Evolutionary conservation across 2,113 vertebrate species (phyloP), one percentile per base, ranked within the genome.

Genomic region (Lampris incognitus): DNA sequence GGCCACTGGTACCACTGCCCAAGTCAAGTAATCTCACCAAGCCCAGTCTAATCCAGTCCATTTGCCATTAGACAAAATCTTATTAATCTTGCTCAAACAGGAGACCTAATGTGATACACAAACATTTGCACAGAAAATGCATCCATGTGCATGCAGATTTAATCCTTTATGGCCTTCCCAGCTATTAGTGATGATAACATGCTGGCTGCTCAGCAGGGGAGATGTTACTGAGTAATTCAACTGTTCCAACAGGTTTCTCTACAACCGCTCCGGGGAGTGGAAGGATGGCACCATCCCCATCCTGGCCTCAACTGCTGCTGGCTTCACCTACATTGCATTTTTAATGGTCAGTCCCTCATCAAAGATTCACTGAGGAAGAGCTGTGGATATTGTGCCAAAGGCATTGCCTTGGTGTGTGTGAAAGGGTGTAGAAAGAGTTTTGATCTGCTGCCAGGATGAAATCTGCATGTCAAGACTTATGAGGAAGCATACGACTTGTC

Each of bases 241-340:
- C 58, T 63, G 55, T 74, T 59, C 46, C 58, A 89, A n/a, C 94
- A 99, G 98, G 98, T 96, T 96, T 91, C 94, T 99, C 65, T 99
- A 98, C 84, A 98, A 96, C 86, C 93, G 89, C 67, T 96, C 96
- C 73, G 97, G 97, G 60, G 94, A 96, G 76, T 99, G 98, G 98
- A 97, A 95, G 39, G 97, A 99, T 78, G 97, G 97, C 95, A 97
- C 97, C 0, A 88, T 97, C 91, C 96, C 97, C 69, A 96, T 99
- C 79, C 92, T 99, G 4, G 91, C 97, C 41, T 94, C 95, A 38
- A 97, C 98, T 0, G 96, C 96, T 37, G 95, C 95, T 6, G 96
- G 96, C 69, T 97, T 99, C 76, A 97, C 95, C 0, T 99, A 99
- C 77, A 90, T 98, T 4, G 82, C 97, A 46, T 94, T 96, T 91